Base-by-base conservation (phyloP, 35 echinoderm and acorn worm species). In the Stichopus chloronotus region DNA sequence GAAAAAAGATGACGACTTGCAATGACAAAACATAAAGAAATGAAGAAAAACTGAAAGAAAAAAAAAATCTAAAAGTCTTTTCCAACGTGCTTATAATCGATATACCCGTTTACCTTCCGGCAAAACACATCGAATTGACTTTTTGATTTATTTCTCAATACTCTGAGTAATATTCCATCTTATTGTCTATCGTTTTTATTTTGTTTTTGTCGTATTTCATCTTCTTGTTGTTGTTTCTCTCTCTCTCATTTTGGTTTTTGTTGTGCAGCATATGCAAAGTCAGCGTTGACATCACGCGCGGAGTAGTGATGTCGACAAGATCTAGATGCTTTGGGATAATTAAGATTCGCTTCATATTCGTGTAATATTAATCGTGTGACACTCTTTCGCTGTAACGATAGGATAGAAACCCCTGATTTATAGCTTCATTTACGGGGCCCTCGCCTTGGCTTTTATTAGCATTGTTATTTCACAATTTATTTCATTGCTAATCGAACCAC, bases 81-180 rank as follows among this genome's bases (percentile, higher is more conserved):
- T 85, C 55, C 25, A 85, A 85, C 17, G 19, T 58, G 17, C n/a
- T 58, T 85, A 60, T 58, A 85, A 85, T 85, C 82, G 82, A 85
- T 85, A 85, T 74, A 74, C 11, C 55, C 55, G 17, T 85, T 85
- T 85, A 58, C 53, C 82, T 85, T 58, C 82, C 55, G 82, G 55
- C 54, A 85, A 85, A 25, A 58, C 82, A 85, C 82, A 23, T 19
- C 24, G 82, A 85, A 85, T 85, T 85, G 55, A 20, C 82, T 58
- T 85, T 85, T 85, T 85, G 82, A 85, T 85, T 85, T 85, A 85
- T 85, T 58, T 58, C 82, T n/a, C 19, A 74, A 74, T 74, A 74
- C 69, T 74, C 69, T 55, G 20, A 85, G 82, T 58, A 85, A 85
- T 85, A 85, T 17, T n/a, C 82, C 21, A 78, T 43, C 30, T 43